Percentiles rank a stretch among this genome's conserved stretches.
Conservation (phyloP, 2,797 vertebrate genomes). For the Argyrosomus regius region DNA sequence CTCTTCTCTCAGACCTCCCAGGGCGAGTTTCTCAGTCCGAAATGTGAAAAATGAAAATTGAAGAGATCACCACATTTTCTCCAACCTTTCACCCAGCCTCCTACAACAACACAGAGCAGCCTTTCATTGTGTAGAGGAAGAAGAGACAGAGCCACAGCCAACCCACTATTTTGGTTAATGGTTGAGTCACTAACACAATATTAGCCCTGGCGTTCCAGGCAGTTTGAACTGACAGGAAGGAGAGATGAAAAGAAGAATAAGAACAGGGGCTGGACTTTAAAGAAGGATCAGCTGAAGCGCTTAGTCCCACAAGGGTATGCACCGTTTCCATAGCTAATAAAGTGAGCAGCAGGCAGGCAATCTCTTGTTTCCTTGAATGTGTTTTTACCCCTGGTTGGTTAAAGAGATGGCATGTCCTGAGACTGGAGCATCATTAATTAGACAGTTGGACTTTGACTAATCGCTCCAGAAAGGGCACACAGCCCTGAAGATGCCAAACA, state of each 20-base stretch:
- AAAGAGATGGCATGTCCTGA: conserved; percentile 73
- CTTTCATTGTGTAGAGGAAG: conserved; percentile 55
- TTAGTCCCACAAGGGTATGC: conserved; percentile 49
- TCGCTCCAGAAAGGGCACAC: conserved; percentile 83
- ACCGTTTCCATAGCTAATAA: conserved; percentile 51
- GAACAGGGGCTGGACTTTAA: conserved; percentile 38
- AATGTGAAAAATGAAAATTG: conserved; percentile 50
- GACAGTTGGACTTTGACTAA: conserved; percentile 85
- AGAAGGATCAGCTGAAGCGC: conserved; percentile 36
- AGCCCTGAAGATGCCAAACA: conserved; percentile 80
- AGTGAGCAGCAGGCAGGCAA: conserved; percentile 46
- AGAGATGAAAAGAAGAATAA: conserved; percentile 59
- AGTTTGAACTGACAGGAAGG: conserved; percentile 65
- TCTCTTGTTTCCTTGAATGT: conserved; percentile 66
- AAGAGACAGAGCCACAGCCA: conserved; percentile 48
- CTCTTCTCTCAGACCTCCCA: conserved; percentile 67
- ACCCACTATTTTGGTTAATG: conserved; percentile 77
- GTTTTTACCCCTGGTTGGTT: conserved; percentile 66
- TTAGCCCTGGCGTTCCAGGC: conserved; percentile 70
- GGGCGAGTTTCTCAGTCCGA: conserved; percentile 60
- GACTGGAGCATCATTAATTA: conserved; percentile 83
- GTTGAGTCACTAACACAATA: conserved; percentile 81
- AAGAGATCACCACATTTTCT: conserved; percentile 51
- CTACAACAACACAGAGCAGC: conserved; percentile 60
- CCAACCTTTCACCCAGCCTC: conserved; percentile 47